Conservation (phyloP, 2,888 invertebrate genomes). For the Sphinx pinastri region DNA sequence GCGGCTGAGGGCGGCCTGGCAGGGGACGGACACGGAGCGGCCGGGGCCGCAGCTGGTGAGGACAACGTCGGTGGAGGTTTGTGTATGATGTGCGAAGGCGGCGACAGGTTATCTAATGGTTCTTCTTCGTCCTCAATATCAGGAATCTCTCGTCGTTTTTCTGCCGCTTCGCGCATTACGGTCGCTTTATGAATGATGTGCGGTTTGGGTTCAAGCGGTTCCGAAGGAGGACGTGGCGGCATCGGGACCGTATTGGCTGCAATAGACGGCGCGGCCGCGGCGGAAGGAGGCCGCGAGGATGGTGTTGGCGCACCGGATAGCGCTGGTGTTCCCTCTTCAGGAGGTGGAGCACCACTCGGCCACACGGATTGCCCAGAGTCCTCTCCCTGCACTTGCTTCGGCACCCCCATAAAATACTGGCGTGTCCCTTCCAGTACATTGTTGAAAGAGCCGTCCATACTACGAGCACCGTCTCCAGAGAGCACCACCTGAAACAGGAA, state of each 20-base stretch:
- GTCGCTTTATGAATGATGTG: constrained; percentile 82
- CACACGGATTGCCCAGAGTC: constrained; percentile 68
- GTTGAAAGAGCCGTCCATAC: constrained; percentile 90
- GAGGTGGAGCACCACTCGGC: constrained; percentile 61
- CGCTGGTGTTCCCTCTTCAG: constrained; percentile 72
- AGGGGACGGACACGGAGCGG: constrained; percentile 66
- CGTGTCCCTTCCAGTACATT: constrained; percentile 93
- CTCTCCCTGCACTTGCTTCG: constrained; percentile 80
- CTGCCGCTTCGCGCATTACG: constrained; percentile 81
- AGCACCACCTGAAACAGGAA: constrained; percentile 60
- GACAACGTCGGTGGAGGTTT: constrained; percentile 67
- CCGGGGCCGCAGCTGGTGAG: constrained; percentile 72
- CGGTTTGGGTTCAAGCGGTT: constrained; percentile 80
- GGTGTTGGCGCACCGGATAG: constrained; percentile 74
- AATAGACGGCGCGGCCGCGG: constrained; percentile 70
- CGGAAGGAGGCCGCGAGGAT: constrained; percentile 78
- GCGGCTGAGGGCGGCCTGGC: constrained; percentile 67
- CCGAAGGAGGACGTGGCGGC: constrained; percentile 77
- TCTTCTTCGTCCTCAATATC: constrained; percentile 78
- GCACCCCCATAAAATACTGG: constrained; percentile 92
- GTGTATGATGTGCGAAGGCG: constrained; percentile 79
- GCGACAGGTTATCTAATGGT: constrained; percentile 67
- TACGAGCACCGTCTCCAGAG: constrained; percentile 68
- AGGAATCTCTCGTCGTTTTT: constrained; percentile 73
- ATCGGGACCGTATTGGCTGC: constrained; percentile 59